Base-by-base conservation (phyloP, 2,888 invertebrate species). In the Drosophila nr. perissopoda region DNA sequence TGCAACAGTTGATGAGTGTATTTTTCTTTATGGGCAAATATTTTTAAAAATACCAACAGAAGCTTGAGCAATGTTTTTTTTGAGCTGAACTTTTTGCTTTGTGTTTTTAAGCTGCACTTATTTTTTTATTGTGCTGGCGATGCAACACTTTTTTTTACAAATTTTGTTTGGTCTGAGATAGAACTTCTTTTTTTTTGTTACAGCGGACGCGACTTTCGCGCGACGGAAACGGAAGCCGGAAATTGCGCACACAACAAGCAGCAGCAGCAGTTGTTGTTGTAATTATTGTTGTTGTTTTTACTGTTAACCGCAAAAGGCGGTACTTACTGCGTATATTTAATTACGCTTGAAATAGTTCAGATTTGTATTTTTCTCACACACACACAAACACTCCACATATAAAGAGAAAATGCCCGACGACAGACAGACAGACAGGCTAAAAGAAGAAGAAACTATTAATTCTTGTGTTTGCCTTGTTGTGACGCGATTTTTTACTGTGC, bases 211-310 rank as follows among this genome's bases (percentile, higher is more conserved):
- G 58, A 72, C 68, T 56, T 72, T 68, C 72, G 65, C 63, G 62
- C 64, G 58, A 62, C 73, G 82, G 73, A 76, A 74, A 63, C 82
- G 89, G 89, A 91, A 90, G 78, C 79, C 91, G 89, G 89, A 89
- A 90, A 90, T 91, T 90, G 86, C 87, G 87, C 87, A 76, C 87
- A 86, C 86, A 79, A 89, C 87, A 79, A 79, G 71, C 79, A 71
- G 69, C 70, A 64, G 31, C 65, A 54, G 59, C 53, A 49, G 58
- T 65, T 59, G 63, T 53, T 58, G 69, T 38, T 66, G 59, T 69
- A 62, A 60, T 51, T 59, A 42, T 56, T 62, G 27, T 48, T 71
- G 56, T 67, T 66, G 64, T 40, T 56, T 63, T 63, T 49, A 65
- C 56, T 76, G 54, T 68, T 80, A 85, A 80, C 86, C 86, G 66